A percentile compares a stretch with the other conserved stretches of the same genome.
These are phyloP conservation scores for Rhodeus uyekii DNA, from an alignment of 2,797 vertebrate genomes.

Conservation along the genomic window DNA sequence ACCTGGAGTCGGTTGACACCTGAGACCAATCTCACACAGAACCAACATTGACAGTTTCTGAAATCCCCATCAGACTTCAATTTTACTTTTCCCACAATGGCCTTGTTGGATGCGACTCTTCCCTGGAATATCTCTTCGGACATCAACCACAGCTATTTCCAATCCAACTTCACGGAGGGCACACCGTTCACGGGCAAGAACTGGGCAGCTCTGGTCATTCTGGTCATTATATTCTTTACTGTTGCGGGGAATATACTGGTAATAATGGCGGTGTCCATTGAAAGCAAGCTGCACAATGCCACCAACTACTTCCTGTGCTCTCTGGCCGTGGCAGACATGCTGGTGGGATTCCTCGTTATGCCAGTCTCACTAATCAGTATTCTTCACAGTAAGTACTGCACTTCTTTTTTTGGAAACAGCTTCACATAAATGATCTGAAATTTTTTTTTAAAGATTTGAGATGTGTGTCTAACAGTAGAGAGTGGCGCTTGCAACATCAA, in stretches of 20 bases:
- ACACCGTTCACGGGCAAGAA: constrained; percentile 80
- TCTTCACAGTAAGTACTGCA: constrained; percentile 87
- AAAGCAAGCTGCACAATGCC: constrained; percentile 96
- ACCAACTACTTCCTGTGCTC: constrained; percentile 98
- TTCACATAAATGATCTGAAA: neutral
- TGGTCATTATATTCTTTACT: constrained; percentile 91
- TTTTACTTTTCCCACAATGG: constrained; percentile 11
- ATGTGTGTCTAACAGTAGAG: too few species aligned
- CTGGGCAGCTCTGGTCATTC: constrained; percentile 91
- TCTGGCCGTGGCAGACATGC: constrained; percentile 94
- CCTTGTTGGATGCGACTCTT: neutral
- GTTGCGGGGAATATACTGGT: constrained; percentile 94
- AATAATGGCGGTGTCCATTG: constrained; percentile 93
- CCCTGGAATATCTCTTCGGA: neutral
- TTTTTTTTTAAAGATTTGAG: neutral
- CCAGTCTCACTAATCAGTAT: constrained; percentile 91
- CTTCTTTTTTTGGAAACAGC: neutral
- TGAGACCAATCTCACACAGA: neutral
- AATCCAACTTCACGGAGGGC: constrained; percentile 12
- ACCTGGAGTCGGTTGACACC: neutral
- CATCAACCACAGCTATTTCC: constrained; percentile 1
- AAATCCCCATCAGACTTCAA: neutral
- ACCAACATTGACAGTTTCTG: constrained; percentile 1
- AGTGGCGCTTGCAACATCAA: too few species aligned
- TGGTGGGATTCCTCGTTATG: constrained; percentile 97